Conservation (phyloP, 2,113 vertebrate species). For the Pangasianodon hypophthalmus region DNA sequence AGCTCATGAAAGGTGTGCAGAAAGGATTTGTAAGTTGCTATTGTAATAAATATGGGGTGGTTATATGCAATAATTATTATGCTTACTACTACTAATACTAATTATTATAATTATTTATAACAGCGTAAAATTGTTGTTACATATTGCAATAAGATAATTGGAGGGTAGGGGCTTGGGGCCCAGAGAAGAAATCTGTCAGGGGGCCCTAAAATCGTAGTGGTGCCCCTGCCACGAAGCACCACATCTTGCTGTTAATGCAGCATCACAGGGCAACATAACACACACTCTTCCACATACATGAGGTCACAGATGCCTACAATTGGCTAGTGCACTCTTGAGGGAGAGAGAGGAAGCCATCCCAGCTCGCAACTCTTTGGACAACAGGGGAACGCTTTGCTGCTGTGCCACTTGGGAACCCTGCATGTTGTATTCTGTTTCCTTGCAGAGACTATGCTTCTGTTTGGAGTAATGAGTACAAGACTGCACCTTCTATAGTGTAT, state of each 20-base stretch:
- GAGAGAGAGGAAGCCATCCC: neutral
- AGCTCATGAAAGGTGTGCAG: no score
- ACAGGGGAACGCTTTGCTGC: neutral
- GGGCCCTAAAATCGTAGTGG: no score
- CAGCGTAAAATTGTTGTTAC: no score
- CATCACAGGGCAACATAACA: neutral
- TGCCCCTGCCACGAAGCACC: neutral
- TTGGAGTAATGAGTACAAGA: neutral
- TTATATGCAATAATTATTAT: no score
- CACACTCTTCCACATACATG: neutral
- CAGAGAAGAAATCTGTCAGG: no score
- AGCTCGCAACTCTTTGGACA: no score
- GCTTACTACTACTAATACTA: no score
- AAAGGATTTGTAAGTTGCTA: no score
- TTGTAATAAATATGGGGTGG: no score
- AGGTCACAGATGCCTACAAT: neutral
- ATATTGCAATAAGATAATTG: no score
- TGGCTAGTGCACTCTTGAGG: neutral
- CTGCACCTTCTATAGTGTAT: neutral
- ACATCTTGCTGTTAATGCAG: neutral
- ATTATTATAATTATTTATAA: no score
- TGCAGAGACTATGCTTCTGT: neutral
- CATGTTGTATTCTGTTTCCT: neutral
- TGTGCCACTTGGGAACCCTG: neutral
- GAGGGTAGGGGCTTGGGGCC: no score